Evolutionary conservation across 2,113 vertebrate species (phyloP).

Genomic region (Triplophysa rosa): DNA sequence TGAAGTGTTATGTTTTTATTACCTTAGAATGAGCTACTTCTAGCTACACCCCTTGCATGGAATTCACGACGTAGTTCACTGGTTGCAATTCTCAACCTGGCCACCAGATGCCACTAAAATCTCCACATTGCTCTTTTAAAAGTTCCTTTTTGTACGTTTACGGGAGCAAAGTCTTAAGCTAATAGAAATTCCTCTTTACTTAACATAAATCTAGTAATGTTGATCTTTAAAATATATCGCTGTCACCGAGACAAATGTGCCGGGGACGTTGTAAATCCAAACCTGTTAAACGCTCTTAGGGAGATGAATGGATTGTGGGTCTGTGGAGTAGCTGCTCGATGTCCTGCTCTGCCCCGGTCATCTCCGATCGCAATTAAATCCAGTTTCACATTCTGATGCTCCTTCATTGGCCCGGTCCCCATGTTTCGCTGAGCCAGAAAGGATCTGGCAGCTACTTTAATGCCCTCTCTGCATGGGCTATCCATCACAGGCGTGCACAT

Average conservation of each 20-base stretch:
- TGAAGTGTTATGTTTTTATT: too few relatives aligned
- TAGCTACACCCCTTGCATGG: too few relatives aligned
- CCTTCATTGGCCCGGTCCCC: conserved; percentile 55
- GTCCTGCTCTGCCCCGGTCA: conserved; percentile 55
- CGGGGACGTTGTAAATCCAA: conserved; percentile 46
- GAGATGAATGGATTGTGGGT: conserved; percentile 58
- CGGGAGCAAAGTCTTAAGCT: too few relatives aligned
- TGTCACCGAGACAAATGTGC: conserved; percentile 59
- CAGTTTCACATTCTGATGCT: conserved; percentile 60
- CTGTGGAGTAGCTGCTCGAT: conserved; percentile 41
- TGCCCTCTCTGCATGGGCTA: conserved; percentile 61
- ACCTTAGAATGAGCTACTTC: too few relatives aligned
- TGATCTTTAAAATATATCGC: neutral
- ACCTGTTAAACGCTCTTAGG: conserved; percentile 49
- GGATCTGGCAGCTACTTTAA: conserved; percentile 69
- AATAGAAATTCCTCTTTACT: too few relatives aligned
- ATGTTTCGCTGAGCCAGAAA: conserved; percentile 63
- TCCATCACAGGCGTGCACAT: conserved; percentile 63
- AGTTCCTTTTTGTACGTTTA: too few relatives aligned
- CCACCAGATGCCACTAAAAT: too few relatives aligned
- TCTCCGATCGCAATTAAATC: conserved; percentile 72
- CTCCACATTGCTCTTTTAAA: too few relatives aligned
- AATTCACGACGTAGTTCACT: too few relatives aligned
- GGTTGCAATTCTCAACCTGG: too few relatives aligned
- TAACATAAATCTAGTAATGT: too few relatives aligned